These are phyloP conservation scores for Drosophila orosa DNA, from an alignment of 1,140 invertebrate species.

Conservation along the genomic window DNA sequence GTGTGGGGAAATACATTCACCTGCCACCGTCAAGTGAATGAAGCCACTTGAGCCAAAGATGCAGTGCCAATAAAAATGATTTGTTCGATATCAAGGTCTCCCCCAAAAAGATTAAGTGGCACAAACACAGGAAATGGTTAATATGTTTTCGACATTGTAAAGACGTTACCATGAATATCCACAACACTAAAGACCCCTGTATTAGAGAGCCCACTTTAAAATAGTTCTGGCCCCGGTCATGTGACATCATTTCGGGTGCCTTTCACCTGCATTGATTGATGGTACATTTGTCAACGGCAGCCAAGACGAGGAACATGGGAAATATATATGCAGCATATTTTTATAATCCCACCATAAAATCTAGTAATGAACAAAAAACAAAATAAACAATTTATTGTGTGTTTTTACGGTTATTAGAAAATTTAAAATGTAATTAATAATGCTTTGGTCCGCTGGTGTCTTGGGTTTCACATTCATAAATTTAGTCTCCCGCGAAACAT, in stretches of 20 bases:
- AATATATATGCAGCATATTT: conserved; percentile 25
- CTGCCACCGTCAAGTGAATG: conserved; percentile 56
- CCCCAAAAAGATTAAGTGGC: conserved; percentile 37
- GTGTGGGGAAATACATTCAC: conserved; percentile 80
- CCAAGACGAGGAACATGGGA: conserved; percentile 38
- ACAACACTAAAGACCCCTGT: neutral
- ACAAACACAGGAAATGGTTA: conserved; percentile 46
- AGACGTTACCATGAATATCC: conserved; percentile 27
- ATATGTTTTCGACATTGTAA: conserved; percentile 39
- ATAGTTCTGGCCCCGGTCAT: conserved; percentile 40
- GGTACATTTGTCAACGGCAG: conserved; percentile 65
- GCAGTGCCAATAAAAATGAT: conserved; percentile 66
- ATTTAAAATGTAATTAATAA: conserved; percentile 80
- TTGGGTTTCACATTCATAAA: conserved; percentile 68
- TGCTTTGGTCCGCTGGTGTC: conserved; percentile 56
- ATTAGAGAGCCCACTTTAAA: conserved; percentile 26
- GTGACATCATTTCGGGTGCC: conserved; percentile 72
- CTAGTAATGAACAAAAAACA: conserved; percentile 20
- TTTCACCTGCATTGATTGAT: conserved; percentile 78
- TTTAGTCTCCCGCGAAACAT: conserved; percentile 46
- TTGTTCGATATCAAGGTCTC: conserved; percentile 65
- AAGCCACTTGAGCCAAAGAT: conserved; percentile 53
- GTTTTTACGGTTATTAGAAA: conserved; percentile 77
- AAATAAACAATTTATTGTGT: conserved; percentile 55
- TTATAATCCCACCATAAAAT: conserved; percentile 38